phyloP scores from a whole-genome alignment of 92 coral and sea anemone species.

The Galaxea fascicularis region DNA sequence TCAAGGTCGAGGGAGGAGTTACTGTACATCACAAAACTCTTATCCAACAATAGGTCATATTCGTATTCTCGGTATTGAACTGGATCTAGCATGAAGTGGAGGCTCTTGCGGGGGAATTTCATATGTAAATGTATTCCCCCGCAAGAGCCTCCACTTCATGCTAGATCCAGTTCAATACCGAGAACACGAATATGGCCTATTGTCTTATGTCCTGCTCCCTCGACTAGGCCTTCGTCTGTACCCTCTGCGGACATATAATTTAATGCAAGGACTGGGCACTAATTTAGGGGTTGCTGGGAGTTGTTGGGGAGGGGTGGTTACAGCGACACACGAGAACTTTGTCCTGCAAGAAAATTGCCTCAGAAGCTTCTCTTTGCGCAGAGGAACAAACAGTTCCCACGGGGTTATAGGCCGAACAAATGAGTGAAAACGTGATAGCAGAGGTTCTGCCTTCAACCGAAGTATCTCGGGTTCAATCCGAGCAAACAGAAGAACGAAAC shows the following conservation, averaged over 20 bases:
- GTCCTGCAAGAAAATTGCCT: slow-evolving; percentile 5
- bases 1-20: too few species aligned
- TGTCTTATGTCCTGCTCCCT: too few species aligned
- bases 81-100: too few species aligned
- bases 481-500: slow-evolving; percentile 9
- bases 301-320: slow-evolving; percentile 62
- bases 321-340: slow-evolving; percentile 2
- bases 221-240: neutral
- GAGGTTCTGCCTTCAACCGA: slow-evolving; percentile 7
- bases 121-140: too few species aligned
- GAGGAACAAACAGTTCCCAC: neutral
- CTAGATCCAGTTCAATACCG: too few species aligned
- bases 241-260: slow-evolving; percentile 6
- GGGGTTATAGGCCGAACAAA: neutral
- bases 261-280: neutral
- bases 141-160: too few species aligned
- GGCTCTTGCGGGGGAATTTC: too few species aligned
- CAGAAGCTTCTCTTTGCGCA: neutral
- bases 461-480: slow-evolving; percentile 21
- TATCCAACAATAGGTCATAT: too few species aligned
- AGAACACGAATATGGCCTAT: too few species aligned
- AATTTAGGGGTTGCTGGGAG: slow-evolving; percentile 25
- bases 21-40: too few species aligned
- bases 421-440: slow-evolving; percentile 33
- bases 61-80: too few species aligned